Conservation (phyloP, 1,140 invertebrate genomes). For the Microplitis demolitor region DNA sequence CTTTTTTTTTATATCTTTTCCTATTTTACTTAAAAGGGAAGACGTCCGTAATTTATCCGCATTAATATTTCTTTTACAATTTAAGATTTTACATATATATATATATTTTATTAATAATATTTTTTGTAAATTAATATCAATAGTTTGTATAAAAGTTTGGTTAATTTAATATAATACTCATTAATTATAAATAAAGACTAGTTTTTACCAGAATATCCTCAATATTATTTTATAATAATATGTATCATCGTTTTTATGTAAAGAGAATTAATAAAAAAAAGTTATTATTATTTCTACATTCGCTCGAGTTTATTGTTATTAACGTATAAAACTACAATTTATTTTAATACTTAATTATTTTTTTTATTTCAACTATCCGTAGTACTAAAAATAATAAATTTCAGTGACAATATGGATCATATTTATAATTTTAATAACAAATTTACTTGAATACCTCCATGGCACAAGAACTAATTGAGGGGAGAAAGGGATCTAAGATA, state of each 20-base stretch:
- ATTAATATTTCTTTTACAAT: too few species aligned
- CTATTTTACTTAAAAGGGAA: too few species aligned
- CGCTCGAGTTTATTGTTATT: not conserved
- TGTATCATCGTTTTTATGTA: not conserved
- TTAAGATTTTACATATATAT: too few species aligned
- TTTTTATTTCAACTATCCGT: not conserved
- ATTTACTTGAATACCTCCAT: not conserved
- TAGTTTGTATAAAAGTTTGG: too few species aligned
- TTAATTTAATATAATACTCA: not conserved
- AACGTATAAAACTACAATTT: slow-evolving; percentile 19
- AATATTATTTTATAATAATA: too few species aligned
- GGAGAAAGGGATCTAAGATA: too few species aligned
- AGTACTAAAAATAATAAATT: slow-evolving; percentile 3
- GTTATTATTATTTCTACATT: not conserved
- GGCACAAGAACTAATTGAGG: slow-evolving; percentile 12
- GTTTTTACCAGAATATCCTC: slow-evolving; percentile 43
- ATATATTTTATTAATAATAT: too few species aligned
- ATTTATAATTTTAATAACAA: not conserved
- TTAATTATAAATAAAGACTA: slow-evolving; percentile 41
- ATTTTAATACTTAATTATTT: not conserved
- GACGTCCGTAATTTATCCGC: too few species aligned
- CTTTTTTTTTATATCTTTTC: too few species aligned
- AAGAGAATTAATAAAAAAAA: not conserved
- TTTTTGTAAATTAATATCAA: too few species aligned
- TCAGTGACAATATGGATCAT: not conserved